Percentiles rank a stretch among this genome's conserved stretches.
phyloP scores from a whole-genome alignment of 2,113 vertebrate genomes.

The Capreolus pygargus region DNA sequence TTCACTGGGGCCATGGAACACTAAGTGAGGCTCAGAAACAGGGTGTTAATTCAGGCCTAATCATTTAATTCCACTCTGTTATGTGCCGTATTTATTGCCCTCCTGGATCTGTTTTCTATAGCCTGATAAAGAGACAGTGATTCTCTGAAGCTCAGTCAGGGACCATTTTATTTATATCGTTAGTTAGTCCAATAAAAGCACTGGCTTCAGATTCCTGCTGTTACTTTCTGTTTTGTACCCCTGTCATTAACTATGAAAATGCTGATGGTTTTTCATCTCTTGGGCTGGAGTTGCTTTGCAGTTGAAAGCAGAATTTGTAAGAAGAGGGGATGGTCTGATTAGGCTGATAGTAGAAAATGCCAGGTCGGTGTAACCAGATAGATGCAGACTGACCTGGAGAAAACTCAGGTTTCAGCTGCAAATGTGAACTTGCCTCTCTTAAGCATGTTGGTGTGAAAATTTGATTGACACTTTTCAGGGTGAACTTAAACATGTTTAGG shows the following conservation, averaged over 20 bases:
- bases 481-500: not conserved
- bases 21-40: conserved; percentile 70
- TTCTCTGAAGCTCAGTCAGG: conserved; percentile 80
- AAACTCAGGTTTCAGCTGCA: not conserved
- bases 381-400: not conserved
- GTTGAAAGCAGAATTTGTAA: not conserved
- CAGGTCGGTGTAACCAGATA: not conserved
- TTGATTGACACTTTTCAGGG: not conserved
- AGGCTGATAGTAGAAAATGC: not conserved
- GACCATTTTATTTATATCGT: conserved; percentile 84
- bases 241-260: conserved; percentile 77
- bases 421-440: not conserved
- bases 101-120: conserved; percentile 81
- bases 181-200: conserved; percentile 82
- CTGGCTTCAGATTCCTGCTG: conserved; percentile 72
- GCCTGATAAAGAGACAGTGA: conserved; percentile 79
- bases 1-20: conserved; percentile 67
- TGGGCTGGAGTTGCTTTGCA: not conserved
- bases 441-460: not conserved
- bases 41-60: conserved; percentile 74
- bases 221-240: conserved; percentile 72
- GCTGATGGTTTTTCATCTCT: conserved; percentile 52
- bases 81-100: conserved; percentile 75
- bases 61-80: conserved; percentile 74
- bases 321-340: not conserved